These are phyloP conservation scores for Glaucidium brasilianum DNA, from an alignment of 2,113 vertebrate species.

Conservation along the genomic window DNA sequence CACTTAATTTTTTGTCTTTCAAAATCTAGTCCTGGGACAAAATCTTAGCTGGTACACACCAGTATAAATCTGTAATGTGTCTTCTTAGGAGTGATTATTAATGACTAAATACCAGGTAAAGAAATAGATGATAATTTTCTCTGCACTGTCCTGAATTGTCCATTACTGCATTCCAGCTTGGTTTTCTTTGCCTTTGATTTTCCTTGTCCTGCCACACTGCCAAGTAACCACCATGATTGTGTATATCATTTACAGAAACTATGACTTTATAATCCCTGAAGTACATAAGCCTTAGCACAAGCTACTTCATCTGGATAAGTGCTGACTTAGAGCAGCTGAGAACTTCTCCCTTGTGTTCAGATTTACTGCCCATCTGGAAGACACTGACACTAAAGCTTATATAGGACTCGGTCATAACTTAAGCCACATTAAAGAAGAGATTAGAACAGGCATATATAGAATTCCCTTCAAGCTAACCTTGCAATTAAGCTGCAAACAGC, in stretches of 20 bases:
- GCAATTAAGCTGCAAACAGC: neutral
- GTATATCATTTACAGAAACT: neutral
- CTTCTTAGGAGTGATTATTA: neutral
- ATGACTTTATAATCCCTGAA: neutral
- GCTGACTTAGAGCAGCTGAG: slow-evolving; percentile 32
- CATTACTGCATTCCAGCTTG: neutral
- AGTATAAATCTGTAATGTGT: neutral
- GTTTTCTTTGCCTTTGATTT: neutral
- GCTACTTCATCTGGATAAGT: neutral
- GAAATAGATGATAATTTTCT: neutral
- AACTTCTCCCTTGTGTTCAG: neutral
- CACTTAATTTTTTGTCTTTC: neutral
- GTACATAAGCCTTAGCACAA: neutral
- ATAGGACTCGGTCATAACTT: neutral
- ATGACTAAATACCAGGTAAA: neutral
- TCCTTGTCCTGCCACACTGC: neutral
- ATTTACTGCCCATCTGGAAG: slow-evolving; percentile 58
- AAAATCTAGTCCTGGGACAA: neutral
- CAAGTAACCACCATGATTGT: neutral
- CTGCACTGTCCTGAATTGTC: neutral
- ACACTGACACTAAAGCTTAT: slow-evolving; percentile 9
- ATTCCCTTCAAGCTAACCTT: slow-evolving; percentile 22
- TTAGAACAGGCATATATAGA: neutral
- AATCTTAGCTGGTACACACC: neutral
- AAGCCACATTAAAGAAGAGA: slow-evolving; percentile 55